Base-by-base conservation (phyloP, 2,888 invertebrate species). In the Lasioglossum vierecki region DNA sequence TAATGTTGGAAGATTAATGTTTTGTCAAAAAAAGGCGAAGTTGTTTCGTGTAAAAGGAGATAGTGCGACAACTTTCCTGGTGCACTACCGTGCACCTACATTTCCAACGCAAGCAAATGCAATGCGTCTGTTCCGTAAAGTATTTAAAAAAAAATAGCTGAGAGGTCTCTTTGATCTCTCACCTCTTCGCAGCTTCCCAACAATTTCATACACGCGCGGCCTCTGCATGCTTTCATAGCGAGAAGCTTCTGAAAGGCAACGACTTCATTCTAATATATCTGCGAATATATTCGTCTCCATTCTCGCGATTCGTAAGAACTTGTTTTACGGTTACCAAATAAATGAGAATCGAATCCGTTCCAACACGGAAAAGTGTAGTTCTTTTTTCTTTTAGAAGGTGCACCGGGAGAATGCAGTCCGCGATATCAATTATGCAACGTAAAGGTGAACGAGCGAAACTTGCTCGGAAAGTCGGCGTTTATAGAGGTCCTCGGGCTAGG, bases 381-480 rank as follows among this genome's bases (percentile, higher is more conserved):
- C 53, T 53, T 53, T 53, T n/a, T 22, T 53, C 9, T 22, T 53
- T 53, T 53, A n/a, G 53, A 53, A 53, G 22, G 53, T n/a, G 22
- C 9, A 53, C 41, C 70, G 18, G 6, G 30, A 39, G 63, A n/a
- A 8, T 39, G 39, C 60, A 73, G 76, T 86, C 72, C 79, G 70
- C 15, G 57, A 30, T 76, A 79, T 82, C 76, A 76, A 76, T 86
- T 86, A 82, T 85, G 76, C 76, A 26, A 60, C 26, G 26, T 5
- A 26, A 26, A 60, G 13, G 26, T n/a, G 18, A n/a, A 49, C 71
- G 26, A 68, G 85, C 82, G 82, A 85, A 82, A 86, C 82, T 85
- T 68, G 60, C 13, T 30, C 44, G 73, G 49, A 46, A 63, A 46
- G 63, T 30, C 22, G 44, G 18, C 46, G 41, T 13, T 15, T 22